Base-by-base conservation (phyloP, 2,888 invertebrate genomes). In the Thymelicus acteon region DNA sequence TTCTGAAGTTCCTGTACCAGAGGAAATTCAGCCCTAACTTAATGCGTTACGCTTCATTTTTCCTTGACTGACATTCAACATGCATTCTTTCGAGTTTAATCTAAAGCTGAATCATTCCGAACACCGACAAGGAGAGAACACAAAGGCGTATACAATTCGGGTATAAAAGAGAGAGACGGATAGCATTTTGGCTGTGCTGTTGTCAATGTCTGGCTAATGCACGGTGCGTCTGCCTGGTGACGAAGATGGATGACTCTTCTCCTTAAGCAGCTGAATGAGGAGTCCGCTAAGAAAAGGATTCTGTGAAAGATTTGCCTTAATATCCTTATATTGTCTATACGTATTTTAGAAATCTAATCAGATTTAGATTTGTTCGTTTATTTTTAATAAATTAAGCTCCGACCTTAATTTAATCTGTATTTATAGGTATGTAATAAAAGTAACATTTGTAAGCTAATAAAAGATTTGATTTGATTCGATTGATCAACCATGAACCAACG, bases 201-300 rank as follows among this genome's bases (percentile, higher is more conserved):
- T 80, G 70, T 65, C 79, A 85, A 74, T 75, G 87, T 87, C 89
- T 88, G 88, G 87, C 84, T 90, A 89, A 92, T 90, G 89, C 87
- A 81, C 77, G 82, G 81, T 85, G 83, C 85, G 89, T 87, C 85
- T 89, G 85, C 82, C 70, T 77, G 74, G 75, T 90, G 93, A 93
- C 87, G 92, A 93, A 92, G 93, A 93, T 89, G 85, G 91, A 92
- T 93, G 90, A 78, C 75, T 78, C 78, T 82, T 78, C 84, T 87
- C 86, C 85, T 88, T 70, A 82, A 88, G 86, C 82, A 83, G 83
- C 78, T 86, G 87, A 87, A 88, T 87, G 88, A 88, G 85, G 69
- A 84, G 85, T 83, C 40, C 10, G 62, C 24, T 71, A 71, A 71
- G 71, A 71, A 65, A 70, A 65, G 60, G 64, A 60, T 65, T 24